A percentile compares a stretch with the other conserved stretches of the same genome.
phyloP scores from a whole-genome alignment of 2,113 vertebrate species.

The Otocyon megalotis region DNA sequence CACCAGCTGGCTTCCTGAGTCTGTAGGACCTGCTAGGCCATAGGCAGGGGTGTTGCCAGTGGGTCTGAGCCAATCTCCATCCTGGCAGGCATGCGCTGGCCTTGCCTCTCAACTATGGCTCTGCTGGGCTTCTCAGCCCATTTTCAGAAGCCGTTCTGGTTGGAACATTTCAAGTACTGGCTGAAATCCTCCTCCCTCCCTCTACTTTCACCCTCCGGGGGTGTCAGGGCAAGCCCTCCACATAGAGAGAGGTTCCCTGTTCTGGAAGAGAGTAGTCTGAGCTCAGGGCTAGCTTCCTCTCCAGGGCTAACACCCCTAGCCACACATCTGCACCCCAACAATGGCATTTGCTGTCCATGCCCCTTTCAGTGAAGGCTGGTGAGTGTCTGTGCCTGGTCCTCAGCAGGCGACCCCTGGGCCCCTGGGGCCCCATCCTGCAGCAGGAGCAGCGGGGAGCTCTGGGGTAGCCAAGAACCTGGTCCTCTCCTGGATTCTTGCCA shows the following conservation, averaged over 20 bases:
- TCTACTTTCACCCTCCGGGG: not conserved
- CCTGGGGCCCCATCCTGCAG: not conserved
- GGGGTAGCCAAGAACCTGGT: not conserved
- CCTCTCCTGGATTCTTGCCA: not conserved
- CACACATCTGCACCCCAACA: fast-evolving
- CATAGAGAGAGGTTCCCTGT: not conserved
- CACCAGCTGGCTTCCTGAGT: too few relatives aligned
- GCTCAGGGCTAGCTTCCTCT: fast-evolving
- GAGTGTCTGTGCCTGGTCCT: not conserved
- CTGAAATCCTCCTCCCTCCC: not conserved
- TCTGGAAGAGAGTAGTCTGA: not conserved
- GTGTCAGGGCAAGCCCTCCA: not conserved
- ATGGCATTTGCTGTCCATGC: not conserved
- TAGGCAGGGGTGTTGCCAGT: not conserved
- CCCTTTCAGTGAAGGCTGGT: not conserved
- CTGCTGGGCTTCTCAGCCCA: not conserved
- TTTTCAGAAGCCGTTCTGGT: not conserved
- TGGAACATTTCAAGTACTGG: not conserved
- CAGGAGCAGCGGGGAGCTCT: not conserved
- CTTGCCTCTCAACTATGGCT: not conserved
- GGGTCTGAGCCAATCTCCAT: not conserved
- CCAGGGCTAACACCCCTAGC: not conserved
- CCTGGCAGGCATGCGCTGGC: too few relatives aligned
- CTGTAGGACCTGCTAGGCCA: not conserved
- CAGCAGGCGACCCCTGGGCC: not conserved